Evolutionary conservation across 1,140 invertebrate genomes (phyloP).

Genomic region (Nebria ingens): DNA sequence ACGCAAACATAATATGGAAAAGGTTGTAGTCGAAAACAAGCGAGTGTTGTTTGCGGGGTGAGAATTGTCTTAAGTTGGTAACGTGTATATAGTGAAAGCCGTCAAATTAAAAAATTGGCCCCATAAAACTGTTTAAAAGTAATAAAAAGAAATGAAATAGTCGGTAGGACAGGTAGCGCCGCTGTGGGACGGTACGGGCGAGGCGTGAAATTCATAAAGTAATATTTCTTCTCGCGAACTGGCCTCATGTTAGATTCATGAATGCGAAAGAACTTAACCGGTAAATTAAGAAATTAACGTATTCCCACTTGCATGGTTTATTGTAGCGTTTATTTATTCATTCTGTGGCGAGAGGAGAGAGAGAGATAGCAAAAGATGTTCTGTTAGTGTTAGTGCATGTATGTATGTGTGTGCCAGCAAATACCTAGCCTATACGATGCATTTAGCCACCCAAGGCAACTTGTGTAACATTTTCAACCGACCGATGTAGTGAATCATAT

Average conservation of each 20-base stretch:
- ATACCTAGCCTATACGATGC: background rate
- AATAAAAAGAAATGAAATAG: no score
- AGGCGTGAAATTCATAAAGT: conserved; percentile 27
- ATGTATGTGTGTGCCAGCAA: no score
- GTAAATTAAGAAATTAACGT: conserved; percentile 36
- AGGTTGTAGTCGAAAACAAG: no score
- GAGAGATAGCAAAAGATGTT: background rate
- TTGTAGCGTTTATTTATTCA: conserved; percentile 33
- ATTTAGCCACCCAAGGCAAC: background rate
- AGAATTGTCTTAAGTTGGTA: no score
- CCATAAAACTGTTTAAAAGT: no score
- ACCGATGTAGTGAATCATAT: conserved; percentile 10
- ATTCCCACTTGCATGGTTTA: conserved; percentile 34
- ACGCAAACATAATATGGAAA: no score
- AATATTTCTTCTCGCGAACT: conserved; percentile 19
- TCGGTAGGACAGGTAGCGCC: no score
- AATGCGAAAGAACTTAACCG: conserved; percentile 30
- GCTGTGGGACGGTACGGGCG: no score
- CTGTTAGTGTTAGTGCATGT: no score
- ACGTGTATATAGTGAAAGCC: no score
- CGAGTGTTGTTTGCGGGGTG: no score
- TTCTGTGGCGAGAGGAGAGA: conserved; percentile 17
- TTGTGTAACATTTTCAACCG: background rate
- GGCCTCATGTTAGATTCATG: conserved; percentile 32
- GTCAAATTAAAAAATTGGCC: no score